These are phyloP conservation scores for Motacilla tschutschensis DNA, from an alignment of 2,113 vertebrate genomes.

Conservation along the genomic window DNA sequence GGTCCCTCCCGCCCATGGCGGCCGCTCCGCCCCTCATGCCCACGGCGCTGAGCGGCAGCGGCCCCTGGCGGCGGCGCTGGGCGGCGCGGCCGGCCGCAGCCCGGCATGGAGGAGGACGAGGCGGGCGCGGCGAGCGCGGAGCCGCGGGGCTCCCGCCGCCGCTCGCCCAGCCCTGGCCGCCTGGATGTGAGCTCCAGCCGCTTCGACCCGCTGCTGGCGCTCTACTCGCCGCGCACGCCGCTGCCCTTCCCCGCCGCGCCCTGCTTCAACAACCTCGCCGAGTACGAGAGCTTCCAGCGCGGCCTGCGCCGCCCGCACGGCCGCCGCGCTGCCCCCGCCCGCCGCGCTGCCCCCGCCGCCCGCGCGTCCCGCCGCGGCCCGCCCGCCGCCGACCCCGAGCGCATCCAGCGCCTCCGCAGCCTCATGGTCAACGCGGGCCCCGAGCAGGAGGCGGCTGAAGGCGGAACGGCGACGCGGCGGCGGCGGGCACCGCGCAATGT, in stretches of 20 bases:
- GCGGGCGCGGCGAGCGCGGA: background rate
- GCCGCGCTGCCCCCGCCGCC: slow-evolving; percentile 20
- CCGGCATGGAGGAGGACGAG: background rate
- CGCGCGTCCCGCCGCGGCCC: slow-evolving; percentile 19
- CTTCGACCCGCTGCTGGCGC: background rate
- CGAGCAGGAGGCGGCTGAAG: slow-evolving; percentile 54
- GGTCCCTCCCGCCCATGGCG: background rate
- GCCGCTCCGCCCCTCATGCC: background rate
- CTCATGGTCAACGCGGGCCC: slow-evolving; percentile 78
- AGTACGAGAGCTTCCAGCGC: background rate
- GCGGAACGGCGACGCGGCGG: slow-evolving; percentile 22
- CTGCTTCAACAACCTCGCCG: background rate
- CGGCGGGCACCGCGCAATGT: slow-evolving; percentile 83
- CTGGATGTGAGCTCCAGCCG: background rate
- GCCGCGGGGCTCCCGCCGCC: background rate
- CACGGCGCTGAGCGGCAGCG: background rate
- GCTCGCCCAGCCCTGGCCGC: background rate
- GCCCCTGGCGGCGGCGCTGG: slow-evolving; percentile 10
- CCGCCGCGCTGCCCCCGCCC: slow-evolving; percentile 28
- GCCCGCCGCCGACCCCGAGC: slow-evolving; percentile 72
- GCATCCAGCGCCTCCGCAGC: slow-evolving; percentile 82
- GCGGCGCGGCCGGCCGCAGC: slow-evolving; percentile 52
- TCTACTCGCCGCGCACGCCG: background rate
- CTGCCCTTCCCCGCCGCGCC: background rate
- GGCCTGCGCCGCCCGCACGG: background rate